Percentiles rank a stretch among this genome's conserved stretches.
These are phyloP conservation scores for Lycophotia porphyrea DNA, from an alignment of 2,888 invertebrate species.

Conservation along the genomic window DNA sequence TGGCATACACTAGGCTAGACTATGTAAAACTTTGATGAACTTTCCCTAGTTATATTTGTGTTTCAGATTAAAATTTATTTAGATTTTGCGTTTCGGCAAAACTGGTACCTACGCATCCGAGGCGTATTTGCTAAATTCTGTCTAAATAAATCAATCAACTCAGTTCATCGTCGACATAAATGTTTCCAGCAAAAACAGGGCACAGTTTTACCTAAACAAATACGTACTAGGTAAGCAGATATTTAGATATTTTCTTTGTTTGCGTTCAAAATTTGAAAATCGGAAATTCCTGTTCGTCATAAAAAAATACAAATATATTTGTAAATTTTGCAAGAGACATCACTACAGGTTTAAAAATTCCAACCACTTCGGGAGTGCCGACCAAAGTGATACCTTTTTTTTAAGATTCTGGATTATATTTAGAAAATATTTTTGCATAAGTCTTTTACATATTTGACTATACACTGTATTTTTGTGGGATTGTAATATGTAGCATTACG, in stretches of 20 bases:
- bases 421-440: too few relatives aligned
- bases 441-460: too few relatives aligned
- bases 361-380: too few relatives aligned
- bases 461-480: too few relatives aligned
- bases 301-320: neutral
- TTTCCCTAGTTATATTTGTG: neutral
- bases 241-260: neutral
- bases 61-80: constrained; percentile 26
- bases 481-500: too few relatives aligned
- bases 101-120: neutral
- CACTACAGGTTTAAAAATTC: too few relatives aligned
- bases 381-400: too few relatives aligned
- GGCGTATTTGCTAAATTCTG: constrained; percentile 16
- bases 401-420: too few relatives aligned
- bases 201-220: constrained; percentile 29
- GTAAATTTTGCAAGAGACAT: too few relatives aligned
- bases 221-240: neutral
- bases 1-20: neutral
- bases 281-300: neutral
- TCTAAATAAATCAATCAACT: constrained; percentile 47
- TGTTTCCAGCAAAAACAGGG: constrained; percentile 14
- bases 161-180: constrained; percentile 19
- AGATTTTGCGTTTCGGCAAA: neutral
- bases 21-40: neutral
- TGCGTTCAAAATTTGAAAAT: neutral